These are phyloP conservation scores for Zele albiditarsus DNA, from an alignment of 2,888 invertebrate species.

Conservation along the genomic window DNA sequence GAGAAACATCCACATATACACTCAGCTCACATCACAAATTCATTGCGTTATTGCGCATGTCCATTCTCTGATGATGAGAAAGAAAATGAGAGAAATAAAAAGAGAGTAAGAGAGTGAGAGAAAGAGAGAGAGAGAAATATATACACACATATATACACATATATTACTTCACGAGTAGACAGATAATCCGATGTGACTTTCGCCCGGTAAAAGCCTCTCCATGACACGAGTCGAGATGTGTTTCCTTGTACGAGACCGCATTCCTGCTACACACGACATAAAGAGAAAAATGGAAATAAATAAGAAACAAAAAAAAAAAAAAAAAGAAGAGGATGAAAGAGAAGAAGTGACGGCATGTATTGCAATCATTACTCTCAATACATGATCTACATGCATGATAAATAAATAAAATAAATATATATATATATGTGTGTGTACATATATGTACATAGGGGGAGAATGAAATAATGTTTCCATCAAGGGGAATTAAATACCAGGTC, in stretches of 20 bases:
- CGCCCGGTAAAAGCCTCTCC: constrained; percentile 29
- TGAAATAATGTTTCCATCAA: not conserved
- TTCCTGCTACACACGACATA: not conserved
- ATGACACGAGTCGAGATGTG: not conserved
- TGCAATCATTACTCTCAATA: not conserved
- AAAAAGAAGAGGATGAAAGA: not conserved
- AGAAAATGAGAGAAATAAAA: not conserved
- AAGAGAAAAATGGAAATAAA: not conserved
- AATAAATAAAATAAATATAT: not conserved
- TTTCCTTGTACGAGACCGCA: constrained; percentile 10
- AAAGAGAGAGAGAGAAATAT: not conserved
- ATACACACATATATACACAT: not conserved
- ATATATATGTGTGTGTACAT: not conserved
- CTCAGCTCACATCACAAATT: constrained; percentile 21
- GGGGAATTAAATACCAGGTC: constrained; percentile 33
- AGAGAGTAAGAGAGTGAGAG: not conserved
- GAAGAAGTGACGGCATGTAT: not conserved
- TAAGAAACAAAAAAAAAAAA: not conserved
- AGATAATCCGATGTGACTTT: constrained; percentile 31
- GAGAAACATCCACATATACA: not conserved
- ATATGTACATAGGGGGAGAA: not conserved
- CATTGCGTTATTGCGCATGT: constrained; percentile 15
- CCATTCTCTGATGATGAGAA: constrained; percentile 1
- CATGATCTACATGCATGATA: not conserved
- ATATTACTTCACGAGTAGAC: constrained; percentile 17